These are phyloP conservation scores for Pollachius pollachius DNA, from an alignment of 2,113 vertebrate genomes.

Conservation along the genomic window DNA sequence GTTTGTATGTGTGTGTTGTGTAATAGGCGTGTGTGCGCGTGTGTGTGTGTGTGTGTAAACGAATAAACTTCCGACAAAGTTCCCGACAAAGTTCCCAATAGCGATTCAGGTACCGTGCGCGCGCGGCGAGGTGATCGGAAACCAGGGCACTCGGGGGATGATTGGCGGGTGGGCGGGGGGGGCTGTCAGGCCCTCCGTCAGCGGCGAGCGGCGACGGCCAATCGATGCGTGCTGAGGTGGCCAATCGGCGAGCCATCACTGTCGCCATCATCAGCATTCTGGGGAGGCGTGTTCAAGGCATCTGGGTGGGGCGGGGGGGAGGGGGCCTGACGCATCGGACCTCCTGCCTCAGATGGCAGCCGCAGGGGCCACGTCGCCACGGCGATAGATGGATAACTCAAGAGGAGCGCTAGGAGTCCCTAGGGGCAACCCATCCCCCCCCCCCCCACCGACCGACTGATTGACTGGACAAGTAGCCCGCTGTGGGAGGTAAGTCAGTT, in stretches of 20 bases:
- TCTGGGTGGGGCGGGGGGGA: too few species aligned
- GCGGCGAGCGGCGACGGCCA: constrained; percentile 61
- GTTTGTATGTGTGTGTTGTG: too few species aligned
- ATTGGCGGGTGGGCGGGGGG: constrained; percentile 14
- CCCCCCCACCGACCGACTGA: background rate
- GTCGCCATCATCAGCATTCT: constrained; percentile 77
- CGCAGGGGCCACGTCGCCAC: constrained; percentile 43
- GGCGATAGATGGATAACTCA: constrained; percentile 78
- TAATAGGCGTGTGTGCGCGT: too few species aligned
- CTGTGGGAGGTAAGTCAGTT: constrained; percentile 23
- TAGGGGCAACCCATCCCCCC: constrained; percentile 19
- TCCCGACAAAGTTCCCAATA: too few species aligned
- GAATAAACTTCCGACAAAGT: too few species aligned
- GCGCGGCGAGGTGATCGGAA: too few species aligned
- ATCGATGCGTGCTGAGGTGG: constrained; percentile 78
- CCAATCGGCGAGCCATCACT: constrained; percentile 72
- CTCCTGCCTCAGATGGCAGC: constrained; percentile 4
- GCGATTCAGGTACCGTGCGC: too few species aligned
- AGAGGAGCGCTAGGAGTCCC: constrained; percentile 49
- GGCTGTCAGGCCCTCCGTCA: constrained; percentile 73
- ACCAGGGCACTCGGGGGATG: too few species aligned
- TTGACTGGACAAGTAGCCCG: constrained; percentile 40
- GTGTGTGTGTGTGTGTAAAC: too few species aligned
- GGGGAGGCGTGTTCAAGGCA: too few species aligned
- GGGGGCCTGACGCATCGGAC: too few species aligned